Conservation (phyloP, 2,888 invertebrate species). For the Oxytorus armatus region DNA sequence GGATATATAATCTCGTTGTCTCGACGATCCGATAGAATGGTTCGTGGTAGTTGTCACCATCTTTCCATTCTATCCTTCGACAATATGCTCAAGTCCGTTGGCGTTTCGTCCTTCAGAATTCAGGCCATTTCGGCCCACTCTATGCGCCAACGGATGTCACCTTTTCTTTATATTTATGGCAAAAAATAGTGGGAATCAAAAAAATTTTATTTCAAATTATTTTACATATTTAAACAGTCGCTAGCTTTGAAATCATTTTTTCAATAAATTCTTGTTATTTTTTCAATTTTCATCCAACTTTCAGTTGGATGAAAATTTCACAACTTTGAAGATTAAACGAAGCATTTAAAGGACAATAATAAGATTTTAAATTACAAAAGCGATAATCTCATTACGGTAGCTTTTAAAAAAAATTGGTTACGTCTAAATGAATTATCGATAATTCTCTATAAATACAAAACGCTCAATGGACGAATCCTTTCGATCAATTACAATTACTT, state of each 20-base stretch:
- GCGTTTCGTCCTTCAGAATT: slow-evolving; percentile 63
- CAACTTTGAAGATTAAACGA: no score
- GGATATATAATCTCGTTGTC: slow-evolving; percentile 40
- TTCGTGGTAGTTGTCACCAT: slow-evolving; percentile 52
- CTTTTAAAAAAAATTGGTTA: no score
- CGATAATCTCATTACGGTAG: no score
- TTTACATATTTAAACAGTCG: background rate
- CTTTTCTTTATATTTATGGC: slow-evolving; percentile 8
- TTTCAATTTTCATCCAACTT: no score
- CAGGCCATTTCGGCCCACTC: slow-evolving; percentile 58
- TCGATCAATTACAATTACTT: slow-evolving; percentile 12
- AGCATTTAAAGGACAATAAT: no score
- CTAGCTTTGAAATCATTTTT: background rate
- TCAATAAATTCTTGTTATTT: no score
- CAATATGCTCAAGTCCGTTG: no score
- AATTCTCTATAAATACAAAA: slow-evolving; percentile 25
- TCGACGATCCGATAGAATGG: slow-evolving; percentile 37
- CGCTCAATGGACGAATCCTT: slow-evolving; percentile 47
- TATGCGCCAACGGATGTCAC: slow-evolving; percentile 17
- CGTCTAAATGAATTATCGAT: no score
- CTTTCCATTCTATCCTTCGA: no score
- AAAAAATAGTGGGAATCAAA: slow-evolving; percentile 2
- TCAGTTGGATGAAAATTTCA: no score
- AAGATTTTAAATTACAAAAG: no score
- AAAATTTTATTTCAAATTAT: background rate